These are phyloP conservation scores for Campopleginae sp. DNA, from an alignment of 2,888 invertebrate genomes.

Conservation along the genomic window DNA sequence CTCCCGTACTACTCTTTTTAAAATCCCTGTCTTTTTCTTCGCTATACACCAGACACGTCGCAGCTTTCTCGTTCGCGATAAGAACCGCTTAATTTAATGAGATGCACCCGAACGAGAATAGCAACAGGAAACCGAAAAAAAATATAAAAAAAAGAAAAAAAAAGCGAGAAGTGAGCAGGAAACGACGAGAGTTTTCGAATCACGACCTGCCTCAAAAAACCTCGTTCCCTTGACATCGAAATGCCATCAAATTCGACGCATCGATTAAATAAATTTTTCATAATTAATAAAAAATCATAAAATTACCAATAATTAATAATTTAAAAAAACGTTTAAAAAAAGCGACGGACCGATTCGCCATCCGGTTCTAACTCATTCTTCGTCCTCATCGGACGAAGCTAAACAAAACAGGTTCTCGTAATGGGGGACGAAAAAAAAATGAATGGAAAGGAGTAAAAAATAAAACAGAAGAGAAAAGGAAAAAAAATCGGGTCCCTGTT, in stretches of 20 bases:
- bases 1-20: constrained; percentile 22
- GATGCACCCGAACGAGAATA: constrained; percentile 51
- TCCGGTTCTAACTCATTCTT: constrained; percentile 20
- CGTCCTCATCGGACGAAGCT: not conserved
- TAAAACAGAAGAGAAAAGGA: constrained; percentile 20
- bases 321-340: not conserved
- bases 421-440: constrained; percentile 40
- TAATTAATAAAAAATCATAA: not conserved
- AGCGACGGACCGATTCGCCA: not conserved
- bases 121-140: constrained; percentile 18
- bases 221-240: constrained; percentile 49
- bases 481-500: constrained; percentile 28
- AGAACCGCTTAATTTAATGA: constrained; percentile 70
- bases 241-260: no score
- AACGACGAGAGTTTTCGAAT: constrained; percentile 49
- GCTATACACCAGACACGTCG: constrained; percentile 37
- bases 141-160: constrained; percentile 3
- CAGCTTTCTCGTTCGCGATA: constrained; percentile 52
- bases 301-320: not conserved
- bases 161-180: not conserved
- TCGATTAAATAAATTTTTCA: not conserved
- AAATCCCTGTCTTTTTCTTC: constrained; percentile 27
- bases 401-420: constrained; percentile 25
- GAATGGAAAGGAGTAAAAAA: constrained; percentile 23
- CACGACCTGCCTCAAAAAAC: constrained; percentile 71